Evolutionary conservation across 2,113 vertebrate genomes (phyloP), one percentile per base, ranked within the genome.

Genomic region (Aleadryas rufinucha): DNA sequence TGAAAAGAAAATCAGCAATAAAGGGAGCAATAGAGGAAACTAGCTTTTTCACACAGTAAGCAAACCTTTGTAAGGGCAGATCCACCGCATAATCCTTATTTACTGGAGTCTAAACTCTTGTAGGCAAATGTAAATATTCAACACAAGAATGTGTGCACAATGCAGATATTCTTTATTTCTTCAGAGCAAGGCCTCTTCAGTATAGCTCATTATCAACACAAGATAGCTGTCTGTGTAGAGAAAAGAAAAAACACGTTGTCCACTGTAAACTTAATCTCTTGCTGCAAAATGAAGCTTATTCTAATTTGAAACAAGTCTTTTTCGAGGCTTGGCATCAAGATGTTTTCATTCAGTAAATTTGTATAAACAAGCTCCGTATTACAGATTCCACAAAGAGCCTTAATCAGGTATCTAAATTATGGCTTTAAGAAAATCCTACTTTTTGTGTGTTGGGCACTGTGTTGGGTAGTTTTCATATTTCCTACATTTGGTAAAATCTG

Each of bases 91-190:
- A 96, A 93, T 94, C 70, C 53, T 45, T 96, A 45, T 96, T 96
- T 95, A 90, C 78, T 86, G 56, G 70, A 91, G 84, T 89, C 90
- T 94, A 37, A 91, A 91, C 72, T 96, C 83, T 80, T 87, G 33
- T 92, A 97, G 84, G 78, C 49, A 95, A 93, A 92, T 90, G 87
- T 91, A 97, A 96, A 96, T 97, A 94, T 92, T 96, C 95, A 96
- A 47, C 88, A 94, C 79, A 90, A 93, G 82, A 87, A 82, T 89
- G 71, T 94, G 63, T 88, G 88, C 77, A 90, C 41, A 95, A 61
- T 86, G 61, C 53, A 86, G 70, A 91, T 89, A 79, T 77, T 90
- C 70, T 81, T 95, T 92, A 87, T 84, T 95, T 65, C 57, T 95
- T 83, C 42, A 91, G 42, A 95, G 39, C 23, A 95, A 89, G 30